Conservation (phyloP, 2,888 invertebrate genomes). For the Platynereis dumerilii region DNA sequence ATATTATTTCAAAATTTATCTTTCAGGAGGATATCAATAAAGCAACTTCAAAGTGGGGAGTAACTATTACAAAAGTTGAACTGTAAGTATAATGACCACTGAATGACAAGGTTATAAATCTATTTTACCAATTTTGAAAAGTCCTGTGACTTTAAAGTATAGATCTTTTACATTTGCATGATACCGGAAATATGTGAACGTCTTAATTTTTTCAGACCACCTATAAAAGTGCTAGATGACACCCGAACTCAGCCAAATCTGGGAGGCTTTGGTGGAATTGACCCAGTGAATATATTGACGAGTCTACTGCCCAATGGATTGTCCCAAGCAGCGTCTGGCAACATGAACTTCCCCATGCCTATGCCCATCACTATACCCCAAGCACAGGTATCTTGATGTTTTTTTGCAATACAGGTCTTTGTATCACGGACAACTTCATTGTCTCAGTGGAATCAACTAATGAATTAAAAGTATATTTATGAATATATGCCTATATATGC, state of each 20-base stretch:
- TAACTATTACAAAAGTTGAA: conserved; percentile 59
- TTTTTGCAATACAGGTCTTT: too few species aligned
- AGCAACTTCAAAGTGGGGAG: conserved; percentile 57
- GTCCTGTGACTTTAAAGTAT: too few species aligned
- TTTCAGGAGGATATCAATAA: conserved; percentile 60
- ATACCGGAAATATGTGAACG: too few species aligned
- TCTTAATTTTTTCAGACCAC: conserved; percentile 50
- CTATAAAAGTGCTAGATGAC: conserved; percentile 47
- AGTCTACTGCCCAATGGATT: not conserved
- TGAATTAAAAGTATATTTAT: too few species aligned
- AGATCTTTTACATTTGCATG: too few species aligned
- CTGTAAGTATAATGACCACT: conserved; percentile 51
- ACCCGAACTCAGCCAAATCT: conserved; percentile 25
- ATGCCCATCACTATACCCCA: too few species aligned
- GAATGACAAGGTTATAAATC: not conserved
- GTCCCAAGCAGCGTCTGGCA: not conserved
- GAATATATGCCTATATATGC: too few species aligned
- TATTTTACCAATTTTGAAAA: too few species aligned
- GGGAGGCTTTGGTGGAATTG: not conserved
- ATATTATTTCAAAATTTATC: not conserved
- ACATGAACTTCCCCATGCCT: too few species aligned
- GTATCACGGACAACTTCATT: too few species aligned
- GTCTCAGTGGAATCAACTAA: too few species aligned
- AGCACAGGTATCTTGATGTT: too few species aligned
- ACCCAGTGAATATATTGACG: not conserved